phyloP scores from a whole-genome alignment of 2,113 vertebrate genomes.

The Hippocampus barbouri region DNA sequence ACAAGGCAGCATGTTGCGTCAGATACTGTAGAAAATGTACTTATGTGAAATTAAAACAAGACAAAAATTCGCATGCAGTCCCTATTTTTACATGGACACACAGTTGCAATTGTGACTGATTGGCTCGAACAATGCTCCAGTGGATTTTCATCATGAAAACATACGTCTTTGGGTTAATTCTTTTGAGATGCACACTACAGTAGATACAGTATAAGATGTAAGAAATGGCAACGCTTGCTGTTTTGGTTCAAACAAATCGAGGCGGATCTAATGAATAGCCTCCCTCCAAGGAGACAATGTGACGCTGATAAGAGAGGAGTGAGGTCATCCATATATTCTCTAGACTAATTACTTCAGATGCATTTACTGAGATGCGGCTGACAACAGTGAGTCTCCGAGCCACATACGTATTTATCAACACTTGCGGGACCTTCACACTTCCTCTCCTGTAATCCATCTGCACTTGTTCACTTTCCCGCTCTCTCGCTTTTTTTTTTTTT shows the following conservation, averaged over 20 bases:
- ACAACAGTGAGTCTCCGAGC: conserved; percentile 57
- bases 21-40: conserved; percentile 6
- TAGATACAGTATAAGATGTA: conserved; percentile 14
- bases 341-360: conserved; percentile 69
- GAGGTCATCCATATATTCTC: conserved; percentile 63
- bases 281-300: conserved; percentile 53
- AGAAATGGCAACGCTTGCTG: conserved; percentile 9
- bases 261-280: conserved; percentile 43
- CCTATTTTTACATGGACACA: background rate
- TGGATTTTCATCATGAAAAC: conserved; percentile 22
- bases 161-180: conserved; percentile 21
- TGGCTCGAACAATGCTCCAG: conserved; percentile 10
- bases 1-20: background rate
- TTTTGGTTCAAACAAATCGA: conserved; percentile 42
- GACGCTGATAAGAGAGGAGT: conserved; percentile 53
- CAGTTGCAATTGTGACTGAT: background rate
- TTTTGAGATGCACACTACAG: conserved; percentile 5
- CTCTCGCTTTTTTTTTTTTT: conserved; percentile 56
- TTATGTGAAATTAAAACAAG: background rate
- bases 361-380: conserved; percentile 58
- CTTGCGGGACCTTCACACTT: conserved; percentile 64
- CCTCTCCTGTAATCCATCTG: conserved; percentile 65
- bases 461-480: conserved; percentile 59
- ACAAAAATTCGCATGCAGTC: background rate
- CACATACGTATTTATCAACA: conserved; percentile 70